phyloP scores from a whole-genome alignment of 2,888 invertebrate species.

The Dasypogon diadema region DNA sequence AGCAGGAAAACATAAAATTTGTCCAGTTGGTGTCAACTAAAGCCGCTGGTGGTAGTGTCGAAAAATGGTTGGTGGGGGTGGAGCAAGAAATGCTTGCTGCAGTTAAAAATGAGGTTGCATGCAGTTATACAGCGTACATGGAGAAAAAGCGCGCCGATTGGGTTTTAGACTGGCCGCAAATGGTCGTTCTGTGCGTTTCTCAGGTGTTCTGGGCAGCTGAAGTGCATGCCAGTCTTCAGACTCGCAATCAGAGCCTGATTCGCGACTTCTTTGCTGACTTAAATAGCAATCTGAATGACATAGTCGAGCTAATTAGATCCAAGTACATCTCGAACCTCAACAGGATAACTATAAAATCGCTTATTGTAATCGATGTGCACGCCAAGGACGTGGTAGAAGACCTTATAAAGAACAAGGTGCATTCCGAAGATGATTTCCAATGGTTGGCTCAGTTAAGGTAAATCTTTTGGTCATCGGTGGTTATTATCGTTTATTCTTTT shows the following conservation, averaged over 20 bases:
- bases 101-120: constrained; percentile 68
- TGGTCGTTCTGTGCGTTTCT: constrained; percentile 73
- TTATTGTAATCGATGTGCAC: constrained; percentile 81
- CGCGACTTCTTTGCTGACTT: constrained; percentile 68
- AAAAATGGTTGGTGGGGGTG: constrained; percentile 76
- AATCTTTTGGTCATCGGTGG: too few species aligned
- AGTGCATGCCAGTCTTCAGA: constrained; percentile 71
- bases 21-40: constrained; percentile 70
- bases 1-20: constrained; percentile 73
- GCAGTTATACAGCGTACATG: constrained; percentile 68
- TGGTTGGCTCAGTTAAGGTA: constrained; percentile 76
- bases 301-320: constrained; percentile 73
- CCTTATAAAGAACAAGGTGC: constrained; percentile 70
- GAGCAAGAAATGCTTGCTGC: constrained; percentile 74
- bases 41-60: constrained; percentile 73
- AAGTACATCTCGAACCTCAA: constrained; percentile 71
- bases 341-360: constrained; percentile 75
- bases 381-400: constrained; percentile 77
- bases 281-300: constrained; percentile 70
- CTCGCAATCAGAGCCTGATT: constrained; percentile 68
- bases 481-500: too few species aligned
- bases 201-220: constrained; percentile 77
- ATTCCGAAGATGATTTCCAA: constrained; percentile 74
- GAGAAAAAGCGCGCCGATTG: constrained; percentile 69
- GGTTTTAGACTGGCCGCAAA: constrained; percentile 75